Evolutionary conservation across 2,888 invertebrate species (phyloP), one percentile per base, ranked within the genome.

Genomic region (Stenurella melanura): DNA sequence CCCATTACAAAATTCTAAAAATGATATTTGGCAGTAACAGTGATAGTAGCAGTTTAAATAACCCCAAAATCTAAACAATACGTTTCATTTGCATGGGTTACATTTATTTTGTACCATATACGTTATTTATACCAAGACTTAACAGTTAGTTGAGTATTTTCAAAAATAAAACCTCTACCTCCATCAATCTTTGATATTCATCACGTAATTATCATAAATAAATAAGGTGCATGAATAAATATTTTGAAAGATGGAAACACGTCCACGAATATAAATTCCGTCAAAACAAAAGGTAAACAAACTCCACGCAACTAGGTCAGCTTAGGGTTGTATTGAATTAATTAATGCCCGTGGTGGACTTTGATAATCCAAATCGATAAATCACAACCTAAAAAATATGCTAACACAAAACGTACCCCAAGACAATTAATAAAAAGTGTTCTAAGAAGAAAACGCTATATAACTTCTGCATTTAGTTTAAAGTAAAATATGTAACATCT

Each of bases 281-380:
- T 42, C 64, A 21, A 42, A 64, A 64, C 64, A 64, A 64, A 42
- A 42, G 64, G 64, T 64, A 64, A 64, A 64, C 42, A 64, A 64
- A 64, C 64, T 64, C 64, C 17, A 50, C 50, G 5, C 38, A 64
- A 64, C 42, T 42, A n/a, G 64, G 64, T 64, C 64, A 64, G 19
- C 64, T 21, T n/a, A 21, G 64, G 42, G 64, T 64, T 64, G 42
- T 38, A 42, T 19, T 17, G 38, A 42, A 64, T 64, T 64, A 38
- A 21, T 64, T 64, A 64, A 64, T 42, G 64, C 21, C 42, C 12
- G 6, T 61, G 26, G 42, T 42, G 19, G 64, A 12, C 64, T 50
- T 50, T 19, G 64, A 42, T 42, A 64, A 64, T 19, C 42, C 17
- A 9, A 38, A 38, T 42, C 18, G 11, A 61, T 10, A 30, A 30